Percentiles rank a stretch among this genome's conserved stretches.
Evolutionary conservation across 1,140 invertebrate genomes (phyloP).

Genomic region (Cecropterus lyciades): DNA sequence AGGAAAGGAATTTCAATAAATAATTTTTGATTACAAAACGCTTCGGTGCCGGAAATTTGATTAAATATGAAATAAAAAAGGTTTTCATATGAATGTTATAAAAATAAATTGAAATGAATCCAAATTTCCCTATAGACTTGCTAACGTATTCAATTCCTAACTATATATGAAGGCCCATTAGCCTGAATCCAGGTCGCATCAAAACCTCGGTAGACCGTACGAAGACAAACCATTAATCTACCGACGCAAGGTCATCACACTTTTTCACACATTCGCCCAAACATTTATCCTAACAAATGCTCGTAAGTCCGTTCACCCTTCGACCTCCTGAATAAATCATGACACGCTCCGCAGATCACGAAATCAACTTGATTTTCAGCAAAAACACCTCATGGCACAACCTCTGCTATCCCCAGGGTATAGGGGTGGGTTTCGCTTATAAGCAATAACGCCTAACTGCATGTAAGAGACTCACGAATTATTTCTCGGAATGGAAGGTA

Average conservation of each 20-base stretch:
- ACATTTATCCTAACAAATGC: conserved; percentile 30
- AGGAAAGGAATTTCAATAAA: no score
- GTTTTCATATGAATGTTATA: no score
- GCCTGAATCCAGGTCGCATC: conserved; percentile 19
- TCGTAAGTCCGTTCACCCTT: conserved; percentile 35
- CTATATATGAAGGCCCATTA: background rate
- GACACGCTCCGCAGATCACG: conserved; percentile 34
- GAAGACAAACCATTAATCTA: conserved; percentile 28
- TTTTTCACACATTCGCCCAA: conserved; percentile 33
- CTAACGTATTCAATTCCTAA: conserved; percentile 2
- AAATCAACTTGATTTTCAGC: conserved; percentile 34
- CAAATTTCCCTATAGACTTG: background rate
- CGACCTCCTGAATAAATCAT: conserved; percentile 44
- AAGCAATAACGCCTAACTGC: conserved; percentile 10
- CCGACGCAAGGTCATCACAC: conserved; percentile 32
- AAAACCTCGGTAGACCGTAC: background rate
- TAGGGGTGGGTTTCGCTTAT: conserved; percentile 17
- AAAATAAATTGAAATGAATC: no score
- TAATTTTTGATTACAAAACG: no score
- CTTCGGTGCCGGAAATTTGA: no score
- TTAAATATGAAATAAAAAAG: no score
- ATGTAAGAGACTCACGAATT: conserved; percentile 31
- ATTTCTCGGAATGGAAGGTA: conserved; percentile 33
- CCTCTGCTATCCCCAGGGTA: conserved; percentile 1
- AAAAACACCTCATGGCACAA: conserved; percentile 15